Evolutionary conservation across 2,888 invertebrate species (phyloP).

Genomic region (Epistrophe eligans): DNA sequence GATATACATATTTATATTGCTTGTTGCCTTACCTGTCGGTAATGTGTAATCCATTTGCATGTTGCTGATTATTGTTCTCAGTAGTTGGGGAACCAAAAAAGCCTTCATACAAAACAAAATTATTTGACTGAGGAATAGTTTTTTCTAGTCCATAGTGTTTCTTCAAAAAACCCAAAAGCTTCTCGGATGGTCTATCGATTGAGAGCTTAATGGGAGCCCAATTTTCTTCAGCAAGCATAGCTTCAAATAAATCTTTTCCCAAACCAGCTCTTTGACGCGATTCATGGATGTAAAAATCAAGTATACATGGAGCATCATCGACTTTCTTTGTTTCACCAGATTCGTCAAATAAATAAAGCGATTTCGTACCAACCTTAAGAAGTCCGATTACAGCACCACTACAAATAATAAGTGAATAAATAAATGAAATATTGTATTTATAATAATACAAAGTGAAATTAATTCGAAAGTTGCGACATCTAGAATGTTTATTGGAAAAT

Average conservation of each 20-base stretch:
- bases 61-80: conserved; percentile 78
- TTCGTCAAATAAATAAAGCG: conserved; percentile 93
- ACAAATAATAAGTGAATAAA: conserved; percentile 79
- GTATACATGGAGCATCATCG: conserved; percentile 92
- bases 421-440: neutral
- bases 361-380: conserved; percentile 95
- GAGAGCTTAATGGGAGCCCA: conserved; percentile 90
- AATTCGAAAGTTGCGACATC: neutral
- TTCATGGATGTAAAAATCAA: conserved; percentile 96
- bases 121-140: conserved; percentile 92
- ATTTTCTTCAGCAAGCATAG: conserved; percentile 91
- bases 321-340: conserved; percentile 90
- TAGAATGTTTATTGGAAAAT: neutral
- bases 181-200: conserved; percentile 96
- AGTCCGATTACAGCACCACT: conserved; percentile 93
- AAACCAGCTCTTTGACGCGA: conserved; percentile 93
- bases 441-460: neutral
- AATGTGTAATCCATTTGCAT: conserved; percentile 80
- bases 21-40: conserved; percentile 81
- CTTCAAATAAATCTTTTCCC: conserved; percentile 93
- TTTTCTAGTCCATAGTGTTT: conserved; percentile 90
- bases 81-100: conserved; percentile 86
- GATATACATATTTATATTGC: neutral
- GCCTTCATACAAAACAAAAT: conserved; percentile 93
- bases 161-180: conserved; percentile 92